phyloP scores from a whole-genome alignment of 2,888 invertebrate genomes.

The Polymixis lichenea region DNA sequence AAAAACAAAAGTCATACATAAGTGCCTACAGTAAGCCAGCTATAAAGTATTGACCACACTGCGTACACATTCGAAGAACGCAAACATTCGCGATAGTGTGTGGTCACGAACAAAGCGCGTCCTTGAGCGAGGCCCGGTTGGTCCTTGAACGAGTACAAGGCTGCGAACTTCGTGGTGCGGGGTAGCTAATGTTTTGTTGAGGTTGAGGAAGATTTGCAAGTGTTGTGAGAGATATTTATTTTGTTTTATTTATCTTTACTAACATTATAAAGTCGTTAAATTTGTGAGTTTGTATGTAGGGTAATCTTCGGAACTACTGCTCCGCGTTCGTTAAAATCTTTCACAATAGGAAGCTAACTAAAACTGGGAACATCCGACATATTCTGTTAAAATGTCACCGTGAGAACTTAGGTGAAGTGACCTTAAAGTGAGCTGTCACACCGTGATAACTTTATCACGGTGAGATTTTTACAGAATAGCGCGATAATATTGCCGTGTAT shows the following conservation, averaged over 20 bases:
- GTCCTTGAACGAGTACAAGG: slow-evolving; percentile 59
- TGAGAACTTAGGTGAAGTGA: too few relatives aligned
- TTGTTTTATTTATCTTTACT: not conserved
- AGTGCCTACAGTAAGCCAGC: not conserved
- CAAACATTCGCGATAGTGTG: slow-evolving; percentile 57
- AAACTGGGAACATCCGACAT: too few relatives aligned
- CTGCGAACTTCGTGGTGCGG: slow-evolving; percentile 51
- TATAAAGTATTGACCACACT: slow-evolving; percentile 25
- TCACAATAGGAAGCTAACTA: too few relatives aligned
- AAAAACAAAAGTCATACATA: not conserved
- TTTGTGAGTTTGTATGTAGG: too few relatives aligned
- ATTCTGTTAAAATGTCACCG: too few relatives aligned
- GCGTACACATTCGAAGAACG: slow-evolving; percentile 51
- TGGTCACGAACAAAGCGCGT: slow-evolving; percentile 52
- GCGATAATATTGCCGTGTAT: too few relatives aligned
- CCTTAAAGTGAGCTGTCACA: too few relatives aligned
- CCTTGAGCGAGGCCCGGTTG: slow-evolving; percentile 44
- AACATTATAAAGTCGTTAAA: too few relatives aligned
- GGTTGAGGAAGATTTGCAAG: slow-evolving; percentile 13
- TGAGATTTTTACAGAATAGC: too few relatives aligned
- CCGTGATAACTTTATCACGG: too few relatives aligned
- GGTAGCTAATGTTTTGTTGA: slow-evolving; percentile 31
- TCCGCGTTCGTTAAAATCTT: too few relatives aligned
- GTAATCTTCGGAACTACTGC: too few relatives aligned
- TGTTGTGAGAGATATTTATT: not conserved